Conservation (phyloP, 2,113 vertebrate genomes). For the Pelecanus crispus region DNA sequence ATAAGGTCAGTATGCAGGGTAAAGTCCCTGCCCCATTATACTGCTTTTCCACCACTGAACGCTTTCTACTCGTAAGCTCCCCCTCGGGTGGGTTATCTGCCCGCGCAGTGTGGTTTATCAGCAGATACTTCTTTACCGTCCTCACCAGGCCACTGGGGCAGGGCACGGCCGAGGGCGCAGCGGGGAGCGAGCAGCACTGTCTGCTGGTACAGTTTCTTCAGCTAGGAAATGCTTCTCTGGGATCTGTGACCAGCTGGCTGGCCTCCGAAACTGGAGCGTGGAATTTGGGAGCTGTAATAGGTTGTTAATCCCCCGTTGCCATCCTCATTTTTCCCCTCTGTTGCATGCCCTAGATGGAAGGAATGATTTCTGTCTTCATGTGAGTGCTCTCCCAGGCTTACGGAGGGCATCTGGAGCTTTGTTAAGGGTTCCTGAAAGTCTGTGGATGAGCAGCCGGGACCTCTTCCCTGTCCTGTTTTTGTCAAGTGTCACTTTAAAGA, state of each 20-base stretch:
- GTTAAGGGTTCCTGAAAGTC: fast-evolving
- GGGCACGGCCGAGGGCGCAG: fast-evolving
- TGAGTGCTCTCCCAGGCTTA: background rate
- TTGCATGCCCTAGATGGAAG: background rate
- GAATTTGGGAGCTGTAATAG: background rate
- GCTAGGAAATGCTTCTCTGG: background rate
- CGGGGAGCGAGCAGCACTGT: background rate
- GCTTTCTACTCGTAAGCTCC: fast-evolving
- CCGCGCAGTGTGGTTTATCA: fast-evolving
- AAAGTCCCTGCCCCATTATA: background rate
- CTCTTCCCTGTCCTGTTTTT: background rate
- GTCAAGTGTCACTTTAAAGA: background rate
- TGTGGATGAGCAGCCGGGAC: background rate
- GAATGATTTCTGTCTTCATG: background rate
- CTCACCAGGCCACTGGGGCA: fast-evolving
- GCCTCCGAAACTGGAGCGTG: background rate
- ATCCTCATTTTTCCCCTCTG: background rate
- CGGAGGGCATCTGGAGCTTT: background rate
- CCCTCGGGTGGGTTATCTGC: background rate
- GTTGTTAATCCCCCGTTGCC: background rate
- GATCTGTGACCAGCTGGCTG: background rate
- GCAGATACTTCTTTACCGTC: background rate
- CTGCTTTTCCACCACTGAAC: background rate
- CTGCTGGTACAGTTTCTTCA: background rate
- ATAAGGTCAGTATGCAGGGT: background rate